phyloP scores from a whole-genome alignment of 2,888 invertebrate genomes.

The Phengaris alcon region DNA sequence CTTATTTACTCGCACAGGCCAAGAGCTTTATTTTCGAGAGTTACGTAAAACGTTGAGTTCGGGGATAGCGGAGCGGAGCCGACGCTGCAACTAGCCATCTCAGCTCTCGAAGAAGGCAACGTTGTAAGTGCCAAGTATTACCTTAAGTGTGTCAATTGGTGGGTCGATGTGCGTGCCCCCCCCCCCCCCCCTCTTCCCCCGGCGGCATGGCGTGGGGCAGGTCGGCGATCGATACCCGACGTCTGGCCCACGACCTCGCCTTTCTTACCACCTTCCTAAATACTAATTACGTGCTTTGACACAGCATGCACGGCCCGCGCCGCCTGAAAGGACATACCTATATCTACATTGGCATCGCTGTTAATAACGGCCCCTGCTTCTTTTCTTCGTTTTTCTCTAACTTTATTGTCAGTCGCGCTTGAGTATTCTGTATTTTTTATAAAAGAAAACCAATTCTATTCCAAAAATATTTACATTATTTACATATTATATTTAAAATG shows the following conservation, averaged over 20 bases:
- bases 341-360: slow-evolving; percentile 64
- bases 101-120: slow-evolving; percentile 51
- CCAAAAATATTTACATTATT: background rate
- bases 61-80: slow-evolving; percentile 31
- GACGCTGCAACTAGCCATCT: slow-evolving; percentile 34
- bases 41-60: slow-evolving; percentile 34
- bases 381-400: slow-evolving; percentile 57
- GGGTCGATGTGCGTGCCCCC: slow-evolving; percentile 75
- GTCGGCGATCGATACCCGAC: slow-evolving; percentile 83
- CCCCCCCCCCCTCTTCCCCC: slow-evolving; percentile 55
- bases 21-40: slow-evolving; percentile 15
- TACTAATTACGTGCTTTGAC: slow-evolving; percentile 80
- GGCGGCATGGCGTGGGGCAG: slow-evolving; percentile 72
- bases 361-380: slow-evolving; percentile 61
- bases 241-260: slow-evolving; percentile 81
- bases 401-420: background rate
- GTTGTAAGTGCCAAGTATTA: slow-evolving; percentile 72
- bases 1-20: background rate
- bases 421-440: slow-evolving; percentile 7
- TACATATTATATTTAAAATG: too few species aligned
- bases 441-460: background rate
- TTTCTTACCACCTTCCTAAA: slow-evolving; percentile 80
- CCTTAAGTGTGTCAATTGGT: slow-evolving; percentile 79
- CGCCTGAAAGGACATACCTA: slow-evolving; percentile 56
- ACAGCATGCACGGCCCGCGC: slow-evolving; percentile 73